A percentile compares a stretch with the other conserved stretches of the same genome.
Evolutionary conservation across 1,140 invertebrate species (phyloP).

Genomic region (Lerema accius): DNA sequence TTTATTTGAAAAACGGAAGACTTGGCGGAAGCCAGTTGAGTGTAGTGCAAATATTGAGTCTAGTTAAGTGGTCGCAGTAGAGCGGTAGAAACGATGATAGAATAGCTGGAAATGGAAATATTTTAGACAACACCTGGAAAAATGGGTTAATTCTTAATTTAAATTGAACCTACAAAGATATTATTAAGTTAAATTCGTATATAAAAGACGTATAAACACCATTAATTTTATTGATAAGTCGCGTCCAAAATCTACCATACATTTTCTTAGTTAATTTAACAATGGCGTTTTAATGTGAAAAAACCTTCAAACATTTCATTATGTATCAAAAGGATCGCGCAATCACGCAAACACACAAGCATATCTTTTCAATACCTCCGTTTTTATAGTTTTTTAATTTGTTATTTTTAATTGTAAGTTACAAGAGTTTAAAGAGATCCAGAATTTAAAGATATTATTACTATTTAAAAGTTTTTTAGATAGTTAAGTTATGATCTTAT

Average conservation of each 20-base stretch:
- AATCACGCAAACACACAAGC: conserved; percentile 17
- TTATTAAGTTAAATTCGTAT: too few relatives aligned
- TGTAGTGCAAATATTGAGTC: conserved; percentile 19
- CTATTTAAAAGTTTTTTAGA: conserved; percentile 50
- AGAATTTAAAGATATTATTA: conserved; percentile 77
- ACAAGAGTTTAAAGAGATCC: conserved; percentile 65
- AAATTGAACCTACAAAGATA: neutral
- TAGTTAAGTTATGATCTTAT: conserved; percentile 45
- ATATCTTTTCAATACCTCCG: conserved; percentile 58
- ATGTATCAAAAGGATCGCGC: neutral
- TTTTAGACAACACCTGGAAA: neutral
- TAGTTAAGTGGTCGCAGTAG: conserved; percentile 4
- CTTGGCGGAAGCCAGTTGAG: conserved; percentile 15
- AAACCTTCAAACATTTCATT: neutral
- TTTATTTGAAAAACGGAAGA: neutral
- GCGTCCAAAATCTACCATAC: neutral
- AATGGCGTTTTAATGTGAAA: neutral
- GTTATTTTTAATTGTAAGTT: conserved; percentile 71
- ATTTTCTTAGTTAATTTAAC: neutral
- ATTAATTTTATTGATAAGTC: neutral
- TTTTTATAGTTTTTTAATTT: conserved; percentile 58
- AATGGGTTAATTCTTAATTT: neutral
- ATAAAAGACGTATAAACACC: neutral
- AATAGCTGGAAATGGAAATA: too few relatives aligned
- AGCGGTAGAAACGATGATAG: conserved; percentile 2